A percentile compares a stretch with the other conserved stretches of the same genome.
Conservation (phyloP, 2,888 invertebrate genomes). For the Spicauda simplicius region DNA sequence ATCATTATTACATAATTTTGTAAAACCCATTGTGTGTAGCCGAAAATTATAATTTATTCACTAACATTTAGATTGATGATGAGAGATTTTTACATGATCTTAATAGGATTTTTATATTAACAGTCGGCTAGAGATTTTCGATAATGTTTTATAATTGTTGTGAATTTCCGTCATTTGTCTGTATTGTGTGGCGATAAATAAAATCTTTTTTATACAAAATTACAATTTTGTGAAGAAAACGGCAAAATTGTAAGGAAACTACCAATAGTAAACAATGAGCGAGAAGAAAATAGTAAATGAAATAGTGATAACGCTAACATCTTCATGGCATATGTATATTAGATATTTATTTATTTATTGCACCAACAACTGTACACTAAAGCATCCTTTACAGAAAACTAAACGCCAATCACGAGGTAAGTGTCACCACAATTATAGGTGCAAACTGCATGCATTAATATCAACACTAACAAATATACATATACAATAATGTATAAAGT, state of each 20-base stretch:
- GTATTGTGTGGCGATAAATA: background rate
- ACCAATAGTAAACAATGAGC: background rate
- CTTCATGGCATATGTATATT: no score
- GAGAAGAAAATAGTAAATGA: background rate
- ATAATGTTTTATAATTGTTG: constrained; percentile 37
- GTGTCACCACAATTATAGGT: no score
- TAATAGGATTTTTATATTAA: constrained; percentile 31
- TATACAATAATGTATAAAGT: no score
- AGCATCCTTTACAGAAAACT: no score
- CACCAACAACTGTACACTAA: no score
- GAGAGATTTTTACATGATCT: constrained; percentile 20
- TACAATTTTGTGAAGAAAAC: constrained; percentile 2
- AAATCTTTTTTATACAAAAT: background rate
- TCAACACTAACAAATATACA: no score
- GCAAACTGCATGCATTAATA: no score
- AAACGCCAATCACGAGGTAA: no score
- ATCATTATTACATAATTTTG: background rate
- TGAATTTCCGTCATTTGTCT: constrained; percentile 22
- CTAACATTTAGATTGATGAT: background rate
- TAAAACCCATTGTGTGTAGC: background rate
- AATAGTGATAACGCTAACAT: no score
- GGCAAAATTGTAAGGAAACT: background rate
- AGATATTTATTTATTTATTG: no score
- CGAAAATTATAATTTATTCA: constrained; percentile 5
- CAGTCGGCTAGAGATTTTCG: constrained; percentile 33